Percentiles rank a stretch among this genome's conserved stretches.
Conservation (phyloP, 92 coral and sea anemone genomes). For the Actinernus sp. region DNA sequence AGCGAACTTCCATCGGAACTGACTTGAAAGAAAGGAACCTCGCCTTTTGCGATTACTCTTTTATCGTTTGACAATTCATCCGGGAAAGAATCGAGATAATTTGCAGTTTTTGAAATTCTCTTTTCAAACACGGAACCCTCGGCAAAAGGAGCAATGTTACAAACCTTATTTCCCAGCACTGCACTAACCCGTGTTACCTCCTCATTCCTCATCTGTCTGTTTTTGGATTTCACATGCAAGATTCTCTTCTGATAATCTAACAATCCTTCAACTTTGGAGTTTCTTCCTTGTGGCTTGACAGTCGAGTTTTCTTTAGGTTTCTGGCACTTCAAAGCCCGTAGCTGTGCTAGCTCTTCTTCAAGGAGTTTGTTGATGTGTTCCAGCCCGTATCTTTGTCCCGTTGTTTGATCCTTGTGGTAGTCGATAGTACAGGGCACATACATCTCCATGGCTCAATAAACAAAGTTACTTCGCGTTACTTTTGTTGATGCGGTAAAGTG, state of each 20-base stretch:
- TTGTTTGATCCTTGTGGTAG: constrained; percentile 7
- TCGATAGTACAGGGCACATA: constrained; percentile 17
- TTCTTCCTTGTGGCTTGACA: not conserved
- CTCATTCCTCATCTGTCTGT: not conserved
- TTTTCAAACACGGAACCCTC: not conserved
- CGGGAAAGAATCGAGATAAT: constrained; percentile 1
- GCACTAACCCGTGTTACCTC: too few relatives aligned
- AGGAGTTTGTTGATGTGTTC: constrained; percentile 34
- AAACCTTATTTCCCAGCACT: too few relatives aligned
- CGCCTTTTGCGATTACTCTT: constrained; percentile 21
- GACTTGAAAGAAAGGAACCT: constrained; percentile 38
- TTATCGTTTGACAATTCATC: constrained; percentile 10
- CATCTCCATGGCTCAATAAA: constrained; percentile 4
- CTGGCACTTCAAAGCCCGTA: constrained; percentile 19
- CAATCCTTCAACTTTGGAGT: constrained; percentile 12
- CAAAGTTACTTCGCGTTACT: not conserved
- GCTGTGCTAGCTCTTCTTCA: constrained; percentile 34
- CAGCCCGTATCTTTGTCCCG: constrained; percentile 5
- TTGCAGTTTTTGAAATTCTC: constrained; percentile 2
- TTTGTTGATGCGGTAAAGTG: too few relatives aligned
- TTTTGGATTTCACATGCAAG: not conserved
- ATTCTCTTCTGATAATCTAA: constrained; percentile 17
- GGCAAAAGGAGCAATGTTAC: not conserved
- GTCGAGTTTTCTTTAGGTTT: constrained; percentile 6
- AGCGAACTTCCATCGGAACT: constrained; percentile 13